Evolutionary conservation across 2,113 vertebrate species (phyloP).

Genomic region (Ammospiza nelsoni): DNA sequence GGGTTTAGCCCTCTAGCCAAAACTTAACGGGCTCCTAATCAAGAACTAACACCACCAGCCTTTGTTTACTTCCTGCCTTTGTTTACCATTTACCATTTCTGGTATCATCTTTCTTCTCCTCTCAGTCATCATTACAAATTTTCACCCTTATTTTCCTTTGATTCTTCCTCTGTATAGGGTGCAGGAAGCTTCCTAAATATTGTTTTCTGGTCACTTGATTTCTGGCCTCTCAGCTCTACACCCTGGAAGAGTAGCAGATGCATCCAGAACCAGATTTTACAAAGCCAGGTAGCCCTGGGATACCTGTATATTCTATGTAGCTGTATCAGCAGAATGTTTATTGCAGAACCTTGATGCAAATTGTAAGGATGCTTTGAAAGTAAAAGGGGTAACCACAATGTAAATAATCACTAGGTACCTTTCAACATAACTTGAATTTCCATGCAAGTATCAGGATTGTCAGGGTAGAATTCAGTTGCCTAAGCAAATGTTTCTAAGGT

Average conservation of each 20-base stretch:
- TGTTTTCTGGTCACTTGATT: background rate
- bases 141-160: constrained; percentile 1
- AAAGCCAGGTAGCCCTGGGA: background rate
- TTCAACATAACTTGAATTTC: background rate
- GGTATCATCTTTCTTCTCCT: constrained; percentile 38
- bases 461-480: background rate
- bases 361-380: background rate
- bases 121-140: background rate
- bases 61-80: constrained; percentile 54
- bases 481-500: background rate
- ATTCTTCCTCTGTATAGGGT: background rate
- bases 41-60: constrained; percentile 50
- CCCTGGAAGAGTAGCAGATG: background rate
- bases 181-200: background rate
- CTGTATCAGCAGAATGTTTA: background rate
- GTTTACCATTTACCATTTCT: constrained; percentile 35
- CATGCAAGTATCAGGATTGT: background rate
- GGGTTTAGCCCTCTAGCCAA: constrained; percentile 65
- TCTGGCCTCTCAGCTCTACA: background rate
- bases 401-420: background rate
- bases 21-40: constrained; percentile 43
- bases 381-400: background rate
- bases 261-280: background rate
- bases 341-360: background rate
- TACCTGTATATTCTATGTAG: background rate